Evolutionary conservation across 2,888 invertebrate genomes (phyloP).

Genomic region (Metalampra italica): DNA sequence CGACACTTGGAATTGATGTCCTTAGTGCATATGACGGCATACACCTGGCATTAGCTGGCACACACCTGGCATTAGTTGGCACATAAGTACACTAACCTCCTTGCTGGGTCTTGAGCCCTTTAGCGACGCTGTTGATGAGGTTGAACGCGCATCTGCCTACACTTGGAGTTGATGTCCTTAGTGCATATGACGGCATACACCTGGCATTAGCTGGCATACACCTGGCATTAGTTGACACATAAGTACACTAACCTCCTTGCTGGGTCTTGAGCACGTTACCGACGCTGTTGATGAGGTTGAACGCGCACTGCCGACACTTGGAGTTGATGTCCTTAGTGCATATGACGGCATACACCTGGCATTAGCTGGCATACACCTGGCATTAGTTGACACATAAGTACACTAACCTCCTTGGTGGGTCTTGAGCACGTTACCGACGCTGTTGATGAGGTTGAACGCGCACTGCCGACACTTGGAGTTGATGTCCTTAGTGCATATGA

Average conservation of each 20-base stretch:
- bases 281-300: constrained; percentile 84
- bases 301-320: constrained; percentile 87
- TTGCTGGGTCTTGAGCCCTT: constrained; percentile 76
- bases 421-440: constrained; percentile 83
- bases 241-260: constrained; percentile 45
- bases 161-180: constrained; percentile 89
- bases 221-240: no score
- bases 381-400: no score
- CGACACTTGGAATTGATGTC: constrained; percentile 91
- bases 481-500: constrained; percentile 90
- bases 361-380: no score
- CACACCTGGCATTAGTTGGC: no score
- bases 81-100: constrained; percentile 38
- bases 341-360: constrained; percentile 64
- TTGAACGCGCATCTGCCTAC: constrained; percentile 86
- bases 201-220: no score
- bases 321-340: constrained; percentile 91
- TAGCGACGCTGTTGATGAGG: constrained; percentile 85
- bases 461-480: constrained; percentile 88
- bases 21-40: constrained; percentile 84
- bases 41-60: no score
- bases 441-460: constrained; percentile 85
- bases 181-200: constrained; percentile 81
- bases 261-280: constrained; percentile 81
- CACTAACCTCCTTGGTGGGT: constrained; percentile 54